These are phyloP conservation scores for Petrocephalus zakoni DNA, from an alignment of 2,113 vertebrate species.

Conservation along the genomic window DNA sequence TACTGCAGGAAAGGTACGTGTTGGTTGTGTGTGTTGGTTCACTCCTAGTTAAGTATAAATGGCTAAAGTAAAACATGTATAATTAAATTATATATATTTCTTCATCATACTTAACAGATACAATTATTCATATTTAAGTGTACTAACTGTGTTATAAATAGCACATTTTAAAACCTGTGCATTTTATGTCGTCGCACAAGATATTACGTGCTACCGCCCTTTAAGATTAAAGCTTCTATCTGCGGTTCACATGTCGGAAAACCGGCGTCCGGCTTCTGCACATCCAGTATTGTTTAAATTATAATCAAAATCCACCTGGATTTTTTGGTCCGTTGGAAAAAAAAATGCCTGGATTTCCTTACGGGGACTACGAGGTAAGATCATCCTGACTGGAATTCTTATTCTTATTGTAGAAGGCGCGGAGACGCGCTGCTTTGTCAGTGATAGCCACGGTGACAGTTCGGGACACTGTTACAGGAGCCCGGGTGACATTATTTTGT, in stretches of 20 bases:
- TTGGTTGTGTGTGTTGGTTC: neutral
- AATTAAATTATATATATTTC: neutral
- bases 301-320: neutral
- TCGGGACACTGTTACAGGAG: neutral
- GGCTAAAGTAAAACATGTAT: neutral
- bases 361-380: conserved; percentile 19
- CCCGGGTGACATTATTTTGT: neutral
- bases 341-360: conserved; percentile 18
- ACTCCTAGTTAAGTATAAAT: neutral
- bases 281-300: neutral
- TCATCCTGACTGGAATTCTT: neutral
- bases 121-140: neutral
- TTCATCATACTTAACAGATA: neutral
- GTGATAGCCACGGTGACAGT: neutral
- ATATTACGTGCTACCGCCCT: neutral
- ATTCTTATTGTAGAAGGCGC: neutral
- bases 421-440: neutral
- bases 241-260: conserved; percentile 6
- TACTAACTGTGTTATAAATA: neutral
- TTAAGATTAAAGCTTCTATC: conserved; percentile 6
- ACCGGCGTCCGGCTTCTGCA: neutral
- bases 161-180: neutral
- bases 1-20: too few relatives aligned
- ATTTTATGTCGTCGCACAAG: neutral
- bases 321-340: too few relatives aligned